These are phyloP conservation scores for Cavia porcellus DNA, from an alignment of 2,113 vertebrate species.

Conservation along the genomic window DNA sequence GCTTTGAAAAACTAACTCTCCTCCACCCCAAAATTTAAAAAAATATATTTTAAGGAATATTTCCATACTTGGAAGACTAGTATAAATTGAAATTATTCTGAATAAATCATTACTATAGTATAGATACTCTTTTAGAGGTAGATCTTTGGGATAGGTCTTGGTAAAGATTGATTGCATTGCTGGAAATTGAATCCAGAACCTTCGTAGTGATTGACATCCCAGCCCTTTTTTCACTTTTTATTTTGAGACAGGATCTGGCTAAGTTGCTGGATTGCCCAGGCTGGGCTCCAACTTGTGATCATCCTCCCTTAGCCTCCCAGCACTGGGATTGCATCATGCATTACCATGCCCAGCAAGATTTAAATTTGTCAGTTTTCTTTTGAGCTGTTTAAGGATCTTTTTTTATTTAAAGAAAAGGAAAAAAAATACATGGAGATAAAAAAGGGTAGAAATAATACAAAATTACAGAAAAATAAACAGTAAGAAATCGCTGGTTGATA, in stretches of 20 bases:
- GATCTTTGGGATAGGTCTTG: neutral
- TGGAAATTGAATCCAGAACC: neutral
- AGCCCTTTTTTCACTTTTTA: neutral
- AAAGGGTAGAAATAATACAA: no score
- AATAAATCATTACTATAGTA: neutral
- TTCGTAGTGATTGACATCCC: neutral
- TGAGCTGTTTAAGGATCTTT: no score
- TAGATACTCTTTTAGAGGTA: neutral
- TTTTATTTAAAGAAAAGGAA: no score
- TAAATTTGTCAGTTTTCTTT: conserved; percentile 1
- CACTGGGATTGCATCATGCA: neutral
- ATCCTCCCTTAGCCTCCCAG: neutral
- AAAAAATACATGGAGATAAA: no score
- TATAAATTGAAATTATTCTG: neutral
- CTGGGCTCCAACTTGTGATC: no score
- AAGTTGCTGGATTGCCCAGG: no score
- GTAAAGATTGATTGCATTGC: neutral
- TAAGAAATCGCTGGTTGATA: no score
- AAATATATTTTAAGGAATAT: neutral
- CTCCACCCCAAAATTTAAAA: no score
- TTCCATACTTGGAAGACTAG: neutral
- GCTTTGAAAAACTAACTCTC: no score
- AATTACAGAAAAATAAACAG: no score
- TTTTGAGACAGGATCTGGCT: neutral
- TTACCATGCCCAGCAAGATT: neutral